Percentiles rank a stretch among this genome's conserved stretches.
Conservation (phyloP, 2,113 vertebrate species). For the Catharus minimus region DNA sequence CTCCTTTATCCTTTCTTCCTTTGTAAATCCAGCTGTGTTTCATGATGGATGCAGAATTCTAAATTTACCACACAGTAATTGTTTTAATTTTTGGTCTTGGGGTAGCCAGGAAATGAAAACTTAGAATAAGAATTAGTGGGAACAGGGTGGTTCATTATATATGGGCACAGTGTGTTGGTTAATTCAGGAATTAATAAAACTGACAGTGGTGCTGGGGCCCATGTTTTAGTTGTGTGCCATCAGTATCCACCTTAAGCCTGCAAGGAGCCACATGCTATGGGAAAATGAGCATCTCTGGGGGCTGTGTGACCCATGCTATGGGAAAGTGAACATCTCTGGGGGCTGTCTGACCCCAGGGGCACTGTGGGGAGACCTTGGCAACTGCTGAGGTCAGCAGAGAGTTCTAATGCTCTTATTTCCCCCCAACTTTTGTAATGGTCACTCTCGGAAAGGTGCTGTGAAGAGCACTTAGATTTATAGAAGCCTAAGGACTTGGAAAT, state of each 20-base stretch:
- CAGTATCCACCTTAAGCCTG: not conserved
- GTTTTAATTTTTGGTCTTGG: not conserved
- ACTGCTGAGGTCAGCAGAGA: not conserved
- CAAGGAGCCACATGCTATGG: not conserved
- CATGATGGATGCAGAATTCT: not conserved
- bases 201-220: not conserved
- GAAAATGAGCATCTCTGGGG: not conserved
- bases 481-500: not conserved
- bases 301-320: rapidly evolving
- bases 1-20: not conserved
- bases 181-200: not conserved
- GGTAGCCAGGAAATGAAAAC: not conserved
- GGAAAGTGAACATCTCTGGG: not conserved
- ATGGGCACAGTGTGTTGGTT: not conserved
- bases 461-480: not conserved
- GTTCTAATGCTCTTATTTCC: not conserved
- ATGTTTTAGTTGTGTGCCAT: not conserved
- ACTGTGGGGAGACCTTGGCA: not conserved
- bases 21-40: not conserved
- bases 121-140: not conserved
- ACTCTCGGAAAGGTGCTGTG: not conserved
- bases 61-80: not conserved
- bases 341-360: not conserved
- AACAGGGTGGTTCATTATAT: not conserved
- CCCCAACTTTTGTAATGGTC: not conserved